Evolutionary conservation across 1,140 invertebrate genomes (phyloP).

Genomic region (Bombus polaris): DNA sequence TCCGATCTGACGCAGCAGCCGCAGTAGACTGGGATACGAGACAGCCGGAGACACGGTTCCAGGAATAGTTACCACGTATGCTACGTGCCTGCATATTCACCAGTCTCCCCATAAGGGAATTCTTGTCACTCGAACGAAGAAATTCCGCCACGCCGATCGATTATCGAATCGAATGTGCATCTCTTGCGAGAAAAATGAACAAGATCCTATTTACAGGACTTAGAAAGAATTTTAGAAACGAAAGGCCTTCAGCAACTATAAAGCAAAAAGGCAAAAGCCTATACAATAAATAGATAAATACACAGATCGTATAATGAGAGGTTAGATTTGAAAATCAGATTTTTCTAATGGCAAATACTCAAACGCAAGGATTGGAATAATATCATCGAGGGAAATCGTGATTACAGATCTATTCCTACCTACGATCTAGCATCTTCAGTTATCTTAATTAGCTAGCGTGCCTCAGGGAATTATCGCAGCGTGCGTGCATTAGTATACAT

Average conservation of each 20-base stretch:
- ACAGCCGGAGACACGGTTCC: slow-evolving; percentile 43
- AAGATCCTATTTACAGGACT: background rate
- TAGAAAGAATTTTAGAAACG: too few species aligned
- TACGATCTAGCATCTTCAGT: slow-evolving; percentile 20
- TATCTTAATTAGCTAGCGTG: slow-evolving; percentile 33
- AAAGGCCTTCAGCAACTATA: background rate
- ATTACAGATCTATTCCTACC: background rate
- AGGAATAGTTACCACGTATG: slow-evolving; percentile 48
- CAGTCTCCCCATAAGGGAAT: slow-evolving; percentile 48
- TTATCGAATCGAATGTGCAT: slow-evolving; percentile 16
- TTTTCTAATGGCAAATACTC: background rate
- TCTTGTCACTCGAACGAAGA: slow-evolving; percentile 50
- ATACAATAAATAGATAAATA: too few species aligned
- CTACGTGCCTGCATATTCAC: slow-evolving; percentile 52
- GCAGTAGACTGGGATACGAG: slow-evolving; percentile 28
- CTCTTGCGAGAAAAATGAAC: background rate
- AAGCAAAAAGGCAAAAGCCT: too few species aligned
- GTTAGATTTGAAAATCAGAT: background rate
- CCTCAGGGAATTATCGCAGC: slow-evolving; percentile 5
- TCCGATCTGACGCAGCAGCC: slow-evolving; percentile 42
- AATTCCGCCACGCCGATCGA: slow-evolving; percentile 33
- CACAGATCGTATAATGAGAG: too few species aligned
- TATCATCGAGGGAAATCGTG: background rate
- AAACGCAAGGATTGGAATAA: background rate
- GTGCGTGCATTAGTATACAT: slow-evolving; percentile 21